A percentile compares a stretch with the other conserved stretches of the same genome.
phyloP scores from a whole-genome alignment of 2,888 invertebrate genomes.

The Sarcophaga carnaria region DNA sequence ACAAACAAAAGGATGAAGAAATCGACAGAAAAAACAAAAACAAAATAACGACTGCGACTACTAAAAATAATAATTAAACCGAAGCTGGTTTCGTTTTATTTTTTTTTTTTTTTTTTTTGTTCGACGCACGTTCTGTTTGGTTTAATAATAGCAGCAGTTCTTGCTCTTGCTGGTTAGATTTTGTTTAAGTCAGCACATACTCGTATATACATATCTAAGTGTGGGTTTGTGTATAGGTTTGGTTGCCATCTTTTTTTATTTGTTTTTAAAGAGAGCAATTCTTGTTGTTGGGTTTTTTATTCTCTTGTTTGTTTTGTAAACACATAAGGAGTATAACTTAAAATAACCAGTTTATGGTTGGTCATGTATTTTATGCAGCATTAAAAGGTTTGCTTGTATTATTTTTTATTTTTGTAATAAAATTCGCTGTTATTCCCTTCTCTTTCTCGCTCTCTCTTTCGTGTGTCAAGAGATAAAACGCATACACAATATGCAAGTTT shows the following conservation, averaged over 20 bases:
- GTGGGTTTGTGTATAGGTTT: not conserved
- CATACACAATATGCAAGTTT: not conserved
- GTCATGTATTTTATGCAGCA: slow-evolving; percentile 29
- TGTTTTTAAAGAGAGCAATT: not conserved
- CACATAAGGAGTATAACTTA: not conserved
- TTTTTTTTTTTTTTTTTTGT: not conserved
- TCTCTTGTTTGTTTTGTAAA: not conserved
- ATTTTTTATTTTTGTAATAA: not conserved
- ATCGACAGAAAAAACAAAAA: not conserved
- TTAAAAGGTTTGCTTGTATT: not conserved
- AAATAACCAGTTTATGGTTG: slow-evolving; percentile 45
- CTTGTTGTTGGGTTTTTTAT: not conserved
- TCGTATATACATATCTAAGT: not conserved
- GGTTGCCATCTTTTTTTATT: not conserved
- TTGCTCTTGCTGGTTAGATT: not conserved
- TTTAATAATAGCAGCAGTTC: not conserved
- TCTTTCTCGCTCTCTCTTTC: slow-evolving; percentile 15
- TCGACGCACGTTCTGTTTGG: slow-evolving; percentile 7
- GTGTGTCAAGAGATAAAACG: not conserved
- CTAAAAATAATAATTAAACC: slow-evolving; percentile 45
- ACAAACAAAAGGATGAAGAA: not conserved
- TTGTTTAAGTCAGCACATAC: slow-evolving; percentile 7
- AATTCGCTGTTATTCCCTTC: slow-evolving; percentile 10
- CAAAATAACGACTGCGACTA: not conserved
- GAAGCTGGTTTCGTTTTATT: slow-evolving; percentile 16